Evolutionary conservation across 2,888 invertebrate species (phyloP), one percentile per base, ranked within the genome.

Genomic region (Drosophila tripunctata): DNA sequence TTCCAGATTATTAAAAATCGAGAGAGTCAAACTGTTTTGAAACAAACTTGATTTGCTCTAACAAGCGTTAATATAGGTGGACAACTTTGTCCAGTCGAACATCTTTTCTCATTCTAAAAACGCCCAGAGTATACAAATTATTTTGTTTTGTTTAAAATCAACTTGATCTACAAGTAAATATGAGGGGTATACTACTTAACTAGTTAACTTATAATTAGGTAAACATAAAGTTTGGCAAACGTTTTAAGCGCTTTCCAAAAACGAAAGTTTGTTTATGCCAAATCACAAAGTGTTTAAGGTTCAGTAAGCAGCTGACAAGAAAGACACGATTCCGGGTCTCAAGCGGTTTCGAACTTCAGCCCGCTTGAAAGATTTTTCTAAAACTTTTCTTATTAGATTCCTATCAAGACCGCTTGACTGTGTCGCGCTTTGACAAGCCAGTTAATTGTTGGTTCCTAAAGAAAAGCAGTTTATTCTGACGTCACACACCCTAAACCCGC

Each of bases 391-490:
- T 75, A 83, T 82, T 76, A 70, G 87, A 87, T 87, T 74, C 69
- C 74, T 68, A 87, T 86, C 81, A 72, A 72, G 60, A 67, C 73
- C 56, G 65, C 45, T 51, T 48, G 43, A 36, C 55, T 62, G 52
- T 68, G 84, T 77, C 67, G 71, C 77, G 88, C 75, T 87, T 88
- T 82, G 88, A 80, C 79, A 87, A 82, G 61, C 86, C 76, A 52
- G 41, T 76, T 89, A 89, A 89, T 89, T 87, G 71, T 75, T 45
- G 27, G 19, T 38, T 30, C 30, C 30, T 40, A 41, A 38, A 43
- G 31, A 30, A 33, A 6, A 12, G 7, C 12, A n/a, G n/a, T n/a
- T n/a, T n/a, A 10, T 15, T 4, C 33, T 67, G 67, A 58, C 58
- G 51, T 63, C 58, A 69, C 33, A 19, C 4, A n/a, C 22, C 24